A percentile compares a stretch with the other conserved stretches of the same genome.
Conservation (phyloP, 1,140 invertebrate genomes). For the Zaprionus lachaisei region DNA sequence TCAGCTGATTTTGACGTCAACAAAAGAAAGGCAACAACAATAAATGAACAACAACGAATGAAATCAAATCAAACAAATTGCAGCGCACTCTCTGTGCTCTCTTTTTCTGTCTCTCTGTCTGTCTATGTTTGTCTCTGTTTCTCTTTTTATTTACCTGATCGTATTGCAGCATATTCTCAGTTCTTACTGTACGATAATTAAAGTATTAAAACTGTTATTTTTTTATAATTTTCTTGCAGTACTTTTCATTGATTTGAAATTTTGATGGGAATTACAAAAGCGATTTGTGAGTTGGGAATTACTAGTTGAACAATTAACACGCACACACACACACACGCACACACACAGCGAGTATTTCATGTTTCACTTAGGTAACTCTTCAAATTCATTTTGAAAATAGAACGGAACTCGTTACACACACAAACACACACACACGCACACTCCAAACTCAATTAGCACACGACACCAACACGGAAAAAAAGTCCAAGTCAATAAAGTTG, state of each 20-base stretch:
- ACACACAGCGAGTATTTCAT: background rate
- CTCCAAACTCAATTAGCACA: constrained; percentile 47
- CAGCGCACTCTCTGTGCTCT: background rate
- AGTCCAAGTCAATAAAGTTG: constrained; percentile 30
- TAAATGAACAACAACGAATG: background rate
- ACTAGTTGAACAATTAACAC: constrained; percentile 19
- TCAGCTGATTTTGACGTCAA: constrained; percentile 56
- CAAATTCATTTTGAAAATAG: background rate
- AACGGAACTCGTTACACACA: constrained; percentile 18
- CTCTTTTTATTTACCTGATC: constrained; percentile 58
- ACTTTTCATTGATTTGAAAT: constrained; percentile 33
- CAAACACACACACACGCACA: constrained; percentile 16
- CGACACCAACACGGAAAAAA: constrained; percentile 15
- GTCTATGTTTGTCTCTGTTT: background rate
- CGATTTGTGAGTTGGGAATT: background rate
- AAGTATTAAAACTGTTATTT: constrained; percentile 18
- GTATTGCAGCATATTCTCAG: constrained; percentile 60
- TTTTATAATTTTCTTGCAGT: constrained; percentile 30
- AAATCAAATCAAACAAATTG: constrained; percentile 8
- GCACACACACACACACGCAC: constrained; percentile 22
- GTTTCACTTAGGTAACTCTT: constrained; percentile 2
- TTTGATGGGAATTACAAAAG: constrained; percentile 45
- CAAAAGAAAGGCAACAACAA: constrained; percentile 18
- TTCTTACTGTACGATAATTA: constrained; percentile 37
- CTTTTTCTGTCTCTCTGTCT: background rate